Conservation (phyloP, 37 sponge, comb jelly and placozoan genomes). For the Hormiphora californensis region DNA sequence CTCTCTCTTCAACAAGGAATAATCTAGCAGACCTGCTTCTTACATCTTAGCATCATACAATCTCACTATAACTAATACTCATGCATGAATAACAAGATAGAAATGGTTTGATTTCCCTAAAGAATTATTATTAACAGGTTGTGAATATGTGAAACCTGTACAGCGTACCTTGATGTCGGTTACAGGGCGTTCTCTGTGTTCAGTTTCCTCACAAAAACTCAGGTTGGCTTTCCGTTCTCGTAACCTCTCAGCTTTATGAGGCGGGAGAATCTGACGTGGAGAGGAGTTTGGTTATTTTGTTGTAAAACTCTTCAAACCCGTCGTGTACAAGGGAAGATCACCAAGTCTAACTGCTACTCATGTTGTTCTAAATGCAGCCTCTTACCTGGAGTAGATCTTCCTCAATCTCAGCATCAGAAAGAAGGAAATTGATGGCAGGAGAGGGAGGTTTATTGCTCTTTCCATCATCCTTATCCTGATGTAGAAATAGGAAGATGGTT, state of each 20-base stretch:
- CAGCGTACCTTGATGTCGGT: slow-evolving; percentile 35
- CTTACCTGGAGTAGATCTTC: slow-evolving; percentile 34
- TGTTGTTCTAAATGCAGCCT: background rate
- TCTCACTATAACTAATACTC: too few relatives aligned
- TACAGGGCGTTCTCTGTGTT: background rate
- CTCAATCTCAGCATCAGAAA: slow-evolving; percentile 6
- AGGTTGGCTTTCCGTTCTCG: background rate
- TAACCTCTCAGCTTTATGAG: slow-evolving; percentile 39
- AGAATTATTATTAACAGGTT: too few relatives aligned
- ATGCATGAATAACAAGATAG: too few relatives aligned
- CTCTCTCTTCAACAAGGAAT: too few relatives aligned
- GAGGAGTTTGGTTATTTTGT: background rate
- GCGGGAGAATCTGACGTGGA: background rate
- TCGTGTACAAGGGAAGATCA: background rate
- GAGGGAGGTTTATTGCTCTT: slow-evolving; percentile 32
- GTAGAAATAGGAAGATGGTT: too few relatives aligned
- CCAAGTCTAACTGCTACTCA: background rate
- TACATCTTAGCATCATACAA: too few relatives aligned
- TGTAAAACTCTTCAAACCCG: background rate
- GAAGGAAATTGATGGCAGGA: background rate
- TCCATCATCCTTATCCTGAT: slow-evolving; percentile 37
- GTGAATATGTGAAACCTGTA: background rate
- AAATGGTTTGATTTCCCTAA: too few relatives aligned
- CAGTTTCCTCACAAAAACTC: slow-evolving; percentile 39
- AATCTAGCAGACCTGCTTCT: too few relatives aligned